Base-by-base conservation (phyloP, 1,140 invertebrate genomes). In the Schlechtendalia chinensis region DNA sequence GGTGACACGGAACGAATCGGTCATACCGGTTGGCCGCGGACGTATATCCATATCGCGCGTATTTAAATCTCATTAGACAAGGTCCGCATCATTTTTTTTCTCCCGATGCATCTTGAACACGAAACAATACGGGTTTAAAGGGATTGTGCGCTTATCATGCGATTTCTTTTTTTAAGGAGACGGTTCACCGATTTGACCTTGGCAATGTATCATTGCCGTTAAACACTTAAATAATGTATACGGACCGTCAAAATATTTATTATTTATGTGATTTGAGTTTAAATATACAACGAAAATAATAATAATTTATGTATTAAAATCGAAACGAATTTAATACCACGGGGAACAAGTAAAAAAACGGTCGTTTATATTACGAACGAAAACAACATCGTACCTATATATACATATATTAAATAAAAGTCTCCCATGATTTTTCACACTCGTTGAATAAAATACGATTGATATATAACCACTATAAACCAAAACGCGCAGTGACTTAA, bases 31-130 rank as follows among this genome's bases (percentile, higher is more conserved):
- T 53, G 24, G 17, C 10, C 24, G 69, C 16, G 24, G 24, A 54
- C 17, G 5, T 6, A n/a, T 16, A 53, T 71, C 54, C 27, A 14
- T 17, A 14, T 50, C n/a, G n/a, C n/a, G n/a, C 27, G 53, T 79
- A 79, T 79, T 79, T 27, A 79, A 79, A 79, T 79, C 74, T 79
- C 74, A 79, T 79, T 79, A 79, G 74, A 79, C 74, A n/a, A 69
- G 65, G 39, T 50, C n/a, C 39, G 12, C 12, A 24, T 24, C 16
- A 22, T n/a, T n/a, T 17, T 22, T 22, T n/a, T 47, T 69, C 39
- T 69, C 32, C 39, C 32, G 5, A 47, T 16, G 69, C 47, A 27
- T 53, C 47, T 53, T 71, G 17, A 53, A 53, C 53, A 12, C n/a
- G 47, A 71, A 29, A 71, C 47, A 53, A 17, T 27, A 32, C 50